Base-by-base conservation (phyloP, 1,140 invertebrate genomes). In the Trialeurodes vaporariorum region DNA sequence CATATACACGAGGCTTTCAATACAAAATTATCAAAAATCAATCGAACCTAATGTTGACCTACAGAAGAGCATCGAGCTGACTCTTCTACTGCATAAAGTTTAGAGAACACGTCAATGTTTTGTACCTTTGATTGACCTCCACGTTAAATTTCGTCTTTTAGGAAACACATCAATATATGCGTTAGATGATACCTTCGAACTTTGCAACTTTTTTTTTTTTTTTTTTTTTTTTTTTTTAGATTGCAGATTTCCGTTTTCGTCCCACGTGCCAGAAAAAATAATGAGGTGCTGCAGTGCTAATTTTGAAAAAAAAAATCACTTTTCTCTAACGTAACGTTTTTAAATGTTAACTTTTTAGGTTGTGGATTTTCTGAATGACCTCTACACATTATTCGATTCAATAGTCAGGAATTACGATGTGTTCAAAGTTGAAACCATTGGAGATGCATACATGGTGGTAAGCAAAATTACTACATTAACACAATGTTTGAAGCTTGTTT, bases 361-460 rank as follows among this genome's bases (percentile, higher is more conserved):
- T 5, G 92, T 94, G 0, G 88, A 93, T 76, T 93, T 94, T 72
- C 78, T 95, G 1, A 95, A 95, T 75, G 92, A 94, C 77, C 81
- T 95, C 1, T 95, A 94, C 77, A 94, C 92, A n/a, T 93, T 90
- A 73, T 96, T 95, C 73, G 93, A 96, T 75, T 91, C 91, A 0
- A 93, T 91, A 65, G 90, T 95, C 72, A 90, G 90, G 73, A 88
- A 91, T 76, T 95, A 93, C 73, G 92, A 97, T 75, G 93, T 96
- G 0, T 97, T 94, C 75, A 94, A 95, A 83, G 89, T 93, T 61
- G 92, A 96, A 80, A 96, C 93, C 0, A 93, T 93, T 67, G 91
- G 91, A 0, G 92, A 94, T 76, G 91, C 91, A 1, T 93, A 94
- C 73, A 93, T 93, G 91, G 91, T 94, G 71, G 89, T 90, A 76